Evolutionary conservation across 2,888 invertebrate species (phyloP), one percentile per base, ranked within the genome.

Genomic region (Mesodorylaimus sp.): DNA sequence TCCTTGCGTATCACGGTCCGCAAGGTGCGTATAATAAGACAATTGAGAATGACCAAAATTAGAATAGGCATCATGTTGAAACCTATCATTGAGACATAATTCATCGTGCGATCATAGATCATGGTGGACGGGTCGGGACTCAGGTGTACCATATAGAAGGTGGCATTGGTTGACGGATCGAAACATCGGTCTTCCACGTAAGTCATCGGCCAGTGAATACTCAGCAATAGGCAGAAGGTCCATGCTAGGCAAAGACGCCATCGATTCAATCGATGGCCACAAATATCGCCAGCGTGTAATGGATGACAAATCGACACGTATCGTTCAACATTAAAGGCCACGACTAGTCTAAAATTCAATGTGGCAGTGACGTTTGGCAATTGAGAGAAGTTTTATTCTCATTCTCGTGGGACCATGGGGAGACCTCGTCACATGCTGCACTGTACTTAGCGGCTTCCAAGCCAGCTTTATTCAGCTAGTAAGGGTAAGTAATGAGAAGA

Each of bases 271-370:
- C 28, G 44, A 3, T 29, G 56, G 5, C 60, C 61, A 47, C 63
- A 60, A 38, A 58, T 48, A 25, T 60, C 54, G 54, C 60, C 59
- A 1, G 61, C 59, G 41, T 58, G 56, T 32, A 64, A 52, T 3
- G 64, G 64, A 47, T 57, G 57, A 38, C 62, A 61, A n/a, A 64
- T 64, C 50, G 60, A 64, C 19, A 64, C 57, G 53, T 62, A 64
- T n/a, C 64, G 53, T 51, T 64, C 64, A 21, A 65, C 52, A 52
- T 64, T 64, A 56, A 64, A 64, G 23, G 63, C 61, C 5, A 64
- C 60, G 2, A 64, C 64, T 28, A 64, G 58, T 49, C 64, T 64
- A 52, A 46, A 59, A 27, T n/a, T n/a, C n/a, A n/a, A n/a, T n/a
- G n/a, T n/a, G n/a, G n/a, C n/a, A n/a, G n/a, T n/a, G n/a, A n/a